These are phyloP conservation scores for Urocyon cinereoargenteus DNA, from an alignment of 2,797 vertebrate species.

Conservation along the genomic window DNA sequence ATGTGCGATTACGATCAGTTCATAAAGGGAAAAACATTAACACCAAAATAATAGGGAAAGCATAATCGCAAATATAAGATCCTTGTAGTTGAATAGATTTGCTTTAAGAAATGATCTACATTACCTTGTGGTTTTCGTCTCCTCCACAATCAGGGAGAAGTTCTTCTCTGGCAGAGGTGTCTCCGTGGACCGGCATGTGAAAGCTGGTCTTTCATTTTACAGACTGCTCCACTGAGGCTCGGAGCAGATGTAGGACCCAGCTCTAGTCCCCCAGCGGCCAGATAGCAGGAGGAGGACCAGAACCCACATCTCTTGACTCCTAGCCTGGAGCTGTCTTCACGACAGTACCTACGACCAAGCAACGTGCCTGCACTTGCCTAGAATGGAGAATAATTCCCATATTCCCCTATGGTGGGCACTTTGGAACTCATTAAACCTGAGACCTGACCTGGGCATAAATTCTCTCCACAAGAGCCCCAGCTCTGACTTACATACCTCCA, in stretches of 20 bases:
- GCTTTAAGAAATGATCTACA: not conserved
- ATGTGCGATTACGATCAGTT: not conserved
- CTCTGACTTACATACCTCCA: not conserved
- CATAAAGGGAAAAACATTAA: not conserved
- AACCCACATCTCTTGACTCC: not conserved
- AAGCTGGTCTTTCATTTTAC: not conserved
- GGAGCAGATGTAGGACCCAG: not conserved
- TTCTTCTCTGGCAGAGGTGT: not conserved
- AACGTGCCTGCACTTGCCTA: not conserved
- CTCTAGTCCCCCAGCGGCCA: no score
- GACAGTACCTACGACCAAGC: fast-evolving
- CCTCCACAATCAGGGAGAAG: not conserved
- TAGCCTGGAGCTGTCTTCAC: not conserved
- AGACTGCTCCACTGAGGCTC: not conserved
- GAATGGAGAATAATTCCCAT: not conserved
- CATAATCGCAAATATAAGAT: not conserved
- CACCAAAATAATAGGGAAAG: not conserved
- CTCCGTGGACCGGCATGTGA: fast-evolving
- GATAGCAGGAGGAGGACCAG: not conserved
- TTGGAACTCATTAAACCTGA: not conserved
- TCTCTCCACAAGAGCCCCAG: not conserved
- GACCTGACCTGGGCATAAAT: not conserved
- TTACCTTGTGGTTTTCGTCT: not conserved
- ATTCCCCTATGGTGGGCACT: not conserved
- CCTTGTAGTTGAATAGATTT: not conserved